Base-by-base conservation (phyloP, 2,797 vertebrate species). In the Gouania willdenowi region DNA sequence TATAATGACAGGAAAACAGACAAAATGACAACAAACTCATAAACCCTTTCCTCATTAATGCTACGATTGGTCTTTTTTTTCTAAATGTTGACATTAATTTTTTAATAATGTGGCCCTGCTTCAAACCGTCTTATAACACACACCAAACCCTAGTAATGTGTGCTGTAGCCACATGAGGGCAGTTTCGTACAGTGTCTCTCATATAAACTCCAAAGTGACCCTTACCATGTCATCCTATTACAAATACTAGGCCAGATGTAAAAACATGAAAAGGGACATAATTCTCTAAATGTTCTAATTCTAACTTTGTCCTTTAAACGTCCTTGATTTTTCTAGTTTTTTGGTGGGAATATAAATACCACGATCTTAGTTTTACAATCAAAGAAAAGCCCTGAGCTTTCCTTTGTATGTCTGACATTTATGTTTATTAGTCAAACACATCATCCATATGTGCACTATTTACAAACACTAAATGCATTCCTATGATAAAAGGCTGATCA, bases 161-260 rank as follows among this genome's bases (percentile, higher is more conserved):
- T 7, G 8, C 41, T 4, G 6, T 33, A 8, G 9, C 77, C 83
- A 79, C 72, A 45, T 16, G 75, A 56, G 66, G 75, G 67, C 73
- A 83, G 67, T 67, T 60, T 72, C 54, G 54, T 34, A 66, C 58
- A 83, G 47, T 53, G 11, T 33, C 73, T 35, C 16, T 56, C 46
- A 41, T 19, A 26, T 35, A 17, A 75, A 74, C 77, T 81, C 72
- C 79, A 82, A 79, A 77, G 74, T 83, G 75, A 81, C 74, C 79
- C 62, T 2, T 44, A 41, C 75, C 72, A 72, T 84, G 75, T 79
- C 79, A 83, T 84, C 75, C 74, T 60, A 53, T 87, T 81, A 81
- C 37, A 64, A 44, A 77, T 62, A 44, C 75, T 76, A 65, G 70
- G 59, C 62, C 71, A 57, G 78, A 77, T 78, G 58, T 41, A 59